Evolutionary conservation across 1,140 invertebrate species (phyloP).

Genomic region (Andrena cerasifolii): DNA sequence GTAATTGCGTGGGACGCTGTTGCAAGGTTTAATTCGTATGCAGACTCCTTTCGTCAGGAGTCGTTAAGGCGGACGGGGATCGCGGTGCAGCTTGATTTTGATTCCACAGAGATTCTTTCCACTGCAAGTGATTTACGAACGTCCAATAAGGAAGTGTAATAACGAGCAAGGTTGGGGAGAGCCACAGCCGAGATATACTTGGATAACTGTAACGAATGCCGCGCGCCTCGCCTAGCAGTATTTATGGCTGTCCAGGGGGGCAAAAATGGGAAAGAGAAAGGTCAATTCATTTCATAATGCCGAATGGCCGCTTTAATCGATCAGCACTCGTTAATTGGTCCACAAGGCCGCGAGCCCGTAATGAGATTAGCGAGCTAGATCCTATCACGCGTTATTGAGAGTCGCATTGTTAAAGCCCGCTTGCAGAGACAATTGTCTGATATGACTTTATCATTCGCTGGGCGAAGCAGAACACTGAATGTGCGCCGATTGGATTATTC

Average conservation of each 20-base stretch:
- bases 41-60: background rate
- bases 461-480: no score
- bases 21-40: background rate
- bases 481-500: no score
- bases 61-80: background rate
- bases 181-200: slow-evolving; percentile 4
- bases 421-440: no score
- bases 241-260: background rate
- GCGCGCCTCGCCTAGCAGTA: background rate
- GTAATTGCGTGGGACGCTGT: background rate
- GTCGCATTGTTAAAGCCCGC: no score
- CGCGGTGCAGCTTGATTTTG: background rate
- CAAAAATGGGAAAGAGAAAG: slow-evolving; percentile 5
- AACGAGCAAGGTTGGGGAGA: slow-evolving; percentile 46
- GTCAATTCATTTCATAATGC: slow-evolving; percentile 19
- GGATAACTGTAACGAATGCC: slow-evolving; percentile 33
- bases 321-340: background rate
- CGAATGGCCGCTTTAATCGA: background rate
- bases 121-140: background rate
- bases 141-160: slow-evolving; percentile 50
- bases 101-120: slow-evolving; percentile 40
- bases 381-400: background rate
- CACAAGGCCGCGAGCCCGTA: background rate
- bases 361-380: background rate
- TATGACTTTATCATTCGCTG: no score